Base-by-base conservation (phyloP, 2,888 invertebrate species). In the Eristalinus aeneus region DNA sequence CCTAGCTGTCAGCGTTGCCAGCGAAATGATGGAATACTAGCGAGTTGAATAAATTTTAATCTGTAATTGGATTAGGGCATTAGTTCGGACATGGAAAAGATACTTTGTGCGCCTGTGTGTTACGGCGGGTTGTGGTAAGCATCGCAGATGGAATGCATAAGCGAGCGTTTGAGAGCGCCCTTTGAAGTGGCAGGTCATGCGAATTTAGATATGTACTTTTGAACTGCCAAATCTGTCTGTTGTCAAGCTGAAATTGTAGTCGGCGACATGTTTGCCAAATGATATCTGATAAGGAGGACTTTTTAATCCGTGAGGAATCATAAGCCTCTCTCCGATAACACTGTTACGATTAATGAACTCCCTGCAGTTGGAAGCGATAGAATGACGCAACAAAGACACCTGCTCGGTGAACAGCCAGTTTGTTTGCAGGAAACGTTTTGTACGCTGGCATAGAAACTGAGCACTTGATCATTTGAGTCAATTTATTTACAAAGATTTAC, bases 1-100 rank as follows among this genome's bases (percentile, higher is more conserved):
- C 72, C 61, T 8, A 12, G 53, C 11, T 20, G 20, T 11, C 63
- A 77, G 85, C 72, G 76, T 85, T 85, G 80, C 80, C 85, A 80
- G 11, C 12, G 22, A n/a, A n/a, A 27, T 20, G 12, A 16, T 56
- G 56, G 56, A 23, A 56, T 12, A 23, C 56, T 22, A 56, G 56
- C 23, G 56, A 56, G 22, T 56, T 56, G 56, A 56, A 56, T 56
- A 23, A 56, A 56, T 56, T 56, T 56, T 23, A 23, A 27, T 56
- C 23, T 22, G 23, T 56, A 22, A 27, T 23, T 27, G 56, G 56
- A 56, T 56, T 56, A 56, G 56, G 16, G 23, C 22, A 56, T 56
- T 56, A 56, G 56, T 56, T 56, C 23, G 23, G 22, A 23, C 56
- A 23, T 23, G 22, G 16, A 22, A 56, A 20, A 56, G 56, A 56